These are phyloP conservation scores for Smutsia gigantea DNA, from an alignment of 2,797 vertebrate genomes.

Conservation along the genomic window DNA sequence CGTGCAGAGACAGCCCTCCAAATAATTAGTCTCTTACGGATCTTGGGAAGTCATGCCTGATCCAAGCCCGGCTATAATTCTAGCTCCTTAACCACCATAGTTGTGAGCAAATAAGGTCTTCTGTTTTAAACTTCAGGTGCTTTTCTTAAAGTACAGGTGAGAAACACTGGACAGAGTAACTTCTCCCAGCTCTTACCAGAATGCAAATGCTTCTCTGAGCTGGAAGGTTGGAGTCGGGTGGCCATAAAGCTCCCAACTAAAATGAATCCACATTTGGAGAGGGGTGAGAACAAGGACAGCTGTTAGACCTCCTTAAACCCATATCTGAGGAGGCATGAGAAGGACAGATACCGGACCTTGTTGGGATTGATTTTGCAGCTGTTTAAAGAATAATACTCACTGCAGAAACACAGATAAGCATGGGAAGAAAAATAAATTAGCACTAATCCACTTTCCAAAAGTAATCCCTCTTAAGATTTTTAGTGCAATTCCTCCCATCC, in stretches of 20 bases:
- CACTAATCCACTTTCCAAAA: constrained; percentile 29
- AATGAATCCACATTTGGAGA: background rate
- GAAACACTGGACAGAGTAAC: background rate
- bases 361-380: background rate
- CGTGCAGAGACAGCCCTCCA: background rate
- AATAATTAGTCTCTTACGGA: constrained; percentile 42
- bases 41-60: background rate
- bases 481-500: background rate
- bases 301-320: background rate
- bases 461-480: constrained; percentile 27
- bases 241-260: background rate
- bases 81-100: background rate
- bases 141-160: background rate
- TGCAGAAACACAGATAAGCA: background rate
- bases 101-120: background rate
- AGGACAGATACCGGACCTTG: background rate
- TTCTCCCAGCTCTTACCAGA: background rate
- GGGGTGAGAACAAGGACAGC: background rate
- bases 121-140: background rate
- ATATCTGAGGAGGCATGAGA: background rate
- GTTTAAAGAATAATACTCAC: background rate
- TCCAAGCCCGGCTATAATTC: background rate
- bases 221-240: background rate
- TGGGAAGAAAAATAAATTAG: constrained; percentile 36
- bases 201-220: background rate